Conservation (phyloP, 2,113 vertebrate genomes). For the Caranx melampygus region DNA sequence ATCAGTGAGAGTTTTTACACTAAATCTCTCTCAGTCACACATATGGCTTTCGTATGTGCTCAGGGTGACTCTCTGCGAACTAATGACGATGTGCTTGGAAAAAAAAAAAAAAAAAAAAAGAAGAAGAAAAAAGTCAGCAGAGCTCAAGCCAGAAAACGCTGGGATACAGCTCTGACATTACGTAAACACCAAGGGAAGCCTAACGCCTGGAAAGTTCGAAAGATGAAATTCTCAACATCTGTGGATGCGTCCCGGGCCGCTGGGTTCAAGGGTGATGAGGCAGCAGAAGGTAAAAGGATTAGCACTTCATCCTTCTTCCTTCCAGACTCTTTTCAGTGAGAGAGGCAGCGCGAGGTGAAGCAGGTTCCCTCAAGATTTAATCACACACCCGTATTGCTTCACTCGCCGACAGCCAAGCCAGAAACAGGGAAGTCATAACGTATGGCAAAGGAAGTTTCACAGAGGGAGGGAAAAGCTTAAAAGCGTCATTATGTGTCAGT, state of each 20-base stretch:
- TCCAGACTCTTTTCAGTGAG: constrained; percentile 10
- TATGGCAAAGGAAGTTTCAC: constrained; percentile 11
- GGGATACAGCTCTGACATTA: constrained; percentile 46
- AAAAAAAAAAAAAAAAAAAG: neutral
- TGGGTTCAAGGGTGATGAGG: constrained; percentile 22
- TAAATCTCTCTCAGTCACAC: constrained; percentile 43
- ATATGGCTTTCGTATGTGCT: constrained; percentile 61
- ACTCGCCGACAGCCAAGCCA: neutral
- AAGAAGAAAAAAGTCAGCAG: neutral
- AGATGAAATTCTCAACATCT: constrained; percentile 56
- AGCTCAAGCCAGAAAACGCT: neutral
- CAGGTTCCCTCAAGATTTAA: constrained; percentile 34
- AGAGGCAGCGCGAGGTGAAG: constrained; percentile 9
- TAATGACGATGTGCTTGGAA: constrained; percentile 34
- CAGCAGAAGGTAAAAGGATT: constrained; percentile 59
- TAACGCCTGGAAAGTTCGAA: constrained; percentile 44
- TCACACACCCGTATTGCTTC: constrained; percentile 2
- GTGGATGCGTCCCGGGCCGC: constrained; percentile 24
- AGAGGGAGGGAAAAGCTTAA: constrained; percentile 18
- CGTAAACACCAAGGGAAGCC: constrained; percentile 60
- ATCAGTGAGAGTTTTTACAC: constrained; percentile 2
- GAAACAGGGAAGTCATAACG: neutral
- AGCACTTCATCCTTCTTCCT: constrained; percentile 32
- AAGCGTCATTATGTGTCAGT: constrained; percentile 47
- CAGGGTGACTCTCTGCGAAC: constrained; percentile 12